Percentiles rank a stretch among this genome's conserved stretches.
phyloP scores from a whole-genome alignment of 2,888 invertebrate genomes.

The Bugula neritina region DNA sequence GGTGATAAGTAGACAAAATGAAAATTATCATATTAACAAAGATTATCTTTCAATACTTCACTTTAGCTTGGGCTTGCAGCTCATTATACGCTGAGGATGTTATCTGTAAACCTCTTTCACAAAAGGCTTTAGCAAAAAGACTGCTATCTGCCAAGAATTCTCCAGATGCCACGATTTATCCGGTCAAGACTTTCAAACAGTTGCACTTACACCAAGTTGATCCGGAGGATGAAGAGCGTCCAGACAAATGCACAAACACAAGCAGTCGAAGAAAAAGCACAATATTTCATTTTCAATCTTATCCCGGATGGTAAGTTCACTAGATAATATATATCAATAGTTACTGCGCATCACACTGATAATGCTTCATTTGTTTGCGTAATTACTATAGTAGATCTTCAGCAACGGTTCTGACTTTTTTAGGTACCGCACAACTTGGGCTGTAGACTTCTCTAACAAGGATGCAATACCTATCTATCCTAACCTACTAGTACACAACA shows the following conservation, averaged over 20 bases:
- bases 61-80: too few species aligned
- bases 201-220: neutral
- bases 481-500: neutral
- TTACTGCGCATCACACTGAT: too few species aligned
- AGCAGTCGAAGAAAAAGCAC: neutral
- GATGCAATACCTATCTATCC: neutral
- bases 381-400: too few species aligned
- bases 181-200: neutral
- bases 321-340: too few species aligned
- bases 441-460: neutral
- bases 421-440: neutral
- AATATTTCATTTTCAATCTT: neutral
- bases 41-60: too few species aligned
- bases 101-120: neutral
- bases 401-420: too few species aligned
- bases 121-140: neutral
- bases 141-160: neutral
- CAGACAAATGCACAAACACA: neutral
- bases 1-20: too few species aligned
- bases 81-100: too few species aligned
- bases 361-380: too few species aligned
- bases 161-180: neutral
- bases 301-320: neutral
- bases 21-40: too few species aligned
- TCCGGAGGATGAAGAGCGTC: neutral